phyloP scores from a whole-genome alignment of 2,797 vertebrate genomes.

The Myripristis jacobus region DNA sequence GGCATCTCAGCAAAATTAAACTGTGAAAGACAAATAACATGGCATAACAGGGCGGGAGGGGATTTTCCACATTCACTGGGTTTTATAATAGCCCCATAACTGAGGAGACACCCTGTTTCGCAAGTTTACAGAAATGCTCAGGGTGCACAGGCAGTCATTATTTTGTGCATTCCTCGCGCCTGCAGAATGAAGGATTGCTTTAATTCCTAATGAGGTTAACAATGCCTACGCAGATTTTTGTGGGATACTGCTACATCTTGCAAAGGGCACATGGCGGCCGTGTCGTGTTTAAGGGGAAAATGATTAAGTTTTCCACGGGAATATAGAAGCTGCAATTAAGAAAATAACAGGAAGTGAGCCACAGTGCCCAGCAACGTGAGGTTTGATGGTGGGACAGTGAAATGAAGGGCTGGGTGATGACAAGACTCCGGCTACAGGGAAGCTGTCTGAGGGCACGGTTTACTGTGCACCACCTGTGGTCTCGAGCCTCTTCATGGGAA shows the following conservation, averaged over 20 bases:
- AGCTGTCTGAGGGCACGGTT: constrained; percentile 50
- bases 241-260: background rate
- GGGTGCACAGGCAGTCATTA: constrained; percentile 6
- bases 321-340: constrained; percentile 33
- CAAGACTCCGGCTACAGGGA: constrained; percentile 55
- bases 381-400: constrained; percentile 54
- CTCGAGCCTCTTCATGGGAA: constrained; percentile 55
- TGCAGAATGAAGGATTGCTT: constrained; percentile 28
- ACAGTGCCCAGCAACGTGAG: constrained; percentile 34
- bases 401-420: constrained; percentile 59
- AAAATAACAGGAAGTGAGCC: constrained; percentile 59
- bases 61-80: constrained; percentile 35
- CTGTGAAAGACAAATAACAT: constrained; percentile 9
- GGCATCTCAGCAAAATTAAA: constrained; percentile 21
- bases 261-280: constrained; percentile 8
- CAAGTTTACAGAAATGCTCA: constrained; percentile 10
- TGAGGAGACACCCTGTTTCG: constrained; percentile 22
- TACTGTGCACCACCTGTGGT: constrained; percentile 58
- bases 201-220: constrained; percentile 6
- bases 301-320: constrained; percentile 31
- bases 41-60: background rate
- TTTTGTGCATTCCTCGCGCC: constrained; percentile 26
- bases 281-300: constrained; percentile 13
- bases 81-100: constrained; percentile 39
- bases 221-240: constrained; percentile 6